Percentiles rank a stretch among this genome's conserved stretches.
These are phyloP conservation scores for Leucophenga varia DNA, from an alignment of 1,140 invertebrate species.

Conservation along the genomic window DNA sequence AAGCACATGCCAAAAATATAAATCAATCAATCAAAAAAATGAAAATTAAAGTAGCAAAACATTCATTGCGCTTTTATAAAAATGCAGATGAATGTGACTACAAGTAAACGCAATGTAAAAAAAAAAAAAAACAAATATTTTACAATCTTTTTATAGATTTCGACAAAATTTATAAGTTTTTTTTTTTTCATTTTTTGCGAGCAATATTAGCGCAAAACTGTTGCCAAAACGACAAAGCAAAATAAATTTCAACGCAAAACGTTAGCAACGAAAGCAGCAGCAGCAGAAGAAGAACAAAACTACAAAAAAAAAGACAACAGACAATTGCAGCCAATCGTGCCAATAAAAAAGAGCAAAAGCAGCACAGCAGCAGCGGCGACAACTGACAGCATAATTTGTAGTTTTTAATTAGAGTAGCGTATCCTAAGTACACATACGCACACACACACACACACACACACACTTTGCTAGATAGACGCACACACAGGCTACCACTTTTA, in stretches of 20 bases:
- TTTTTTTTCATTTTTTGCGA: no score
- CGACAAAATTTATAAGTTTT: constrained; percentile 48
- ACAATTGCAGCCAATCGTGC: constrained; percentile 4
- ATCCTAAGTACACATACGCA: constrained; percentile 15
- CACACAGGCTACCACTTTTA: neutral
- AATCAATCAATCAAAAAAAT: no score
- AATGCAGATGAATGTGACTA: no score
- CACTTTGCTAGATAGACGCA: no score
- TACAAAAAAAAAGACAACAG: no score
- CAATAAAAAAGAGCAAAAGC: constrained; percentile 8
- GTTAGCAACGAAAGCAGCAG: neutral
- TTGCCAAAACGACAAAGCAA: constrained; percentile 35
- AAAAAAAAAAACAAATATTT: constrained; percentile 39
- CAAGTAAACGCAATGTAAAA: no score
- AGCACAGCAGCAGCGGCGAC: constrained; percentile 2
- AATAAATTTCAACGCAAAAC: constrained; percentile 1
- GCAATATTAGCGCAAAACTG: constrained; percentile 18
- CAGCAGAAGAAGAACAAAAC: constrained; percentile 8
- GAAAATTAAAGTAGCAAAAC: no score
- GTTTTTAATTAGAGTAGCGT: constrained; percentile 44
- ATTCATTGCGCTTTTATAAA: no score
- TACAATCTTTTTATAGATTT: constrained; percentile 55
- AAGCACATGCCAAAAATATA: no score
- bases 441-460: constrained; percentile 4
- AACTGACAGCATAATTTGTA: constrained; percentile 15